Conservation (phyloP, 2,113 vertebrate species). For the Empidonax alnorum region DNA sequence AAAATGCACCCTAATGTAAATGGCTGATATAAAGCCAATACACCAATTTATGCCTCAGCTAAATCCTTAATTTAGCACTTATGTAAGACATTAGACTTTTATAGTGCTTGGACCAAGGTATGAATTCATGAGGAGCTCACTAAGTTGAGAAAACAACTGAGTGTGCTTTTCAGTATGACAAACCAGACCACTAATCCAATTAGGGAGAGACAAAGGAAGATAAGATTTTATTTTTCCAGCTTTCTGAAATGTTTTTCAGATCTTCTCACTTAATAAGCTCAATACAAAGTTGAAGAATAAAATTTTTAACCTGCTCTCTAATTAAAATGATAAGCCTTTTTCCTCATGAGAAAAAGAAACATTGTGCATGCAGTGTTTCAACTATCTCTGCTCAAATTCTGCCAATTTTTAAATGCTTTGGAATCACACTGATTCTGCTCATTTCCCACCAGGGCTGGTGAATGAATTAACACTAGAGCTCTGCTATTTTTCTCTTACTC, state of each 20-base stretch:
- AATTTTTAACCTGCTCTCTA: not conserved
- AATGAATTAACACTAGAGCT: conserved; percentile 15
- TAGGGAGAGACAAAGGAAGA: not conserved
- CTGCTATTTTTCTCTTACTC: not conserved
- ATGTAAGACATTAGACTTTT: conserved; percentile 54
- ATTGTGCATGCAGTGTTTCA: not conserved
- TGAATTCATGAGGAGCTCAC: conserved; percentile 25
- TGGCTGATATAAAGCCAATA: conserved; percentile 52
- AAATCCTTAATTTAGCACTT: conserved; percentile 57
- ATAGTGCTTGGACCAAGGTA: conserved; percentile 35
- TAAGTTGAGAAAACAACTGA: conserved; percentile 52
- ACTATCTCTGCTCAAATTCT: not conserved
- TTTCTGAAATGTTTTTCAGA: conserved; percentile 29
- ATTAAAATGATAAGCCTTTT: not conserved
- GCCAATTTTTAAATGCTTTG: not conserved
- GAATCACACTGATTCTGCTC: not conserved
- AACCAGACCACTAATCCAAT: conserved; percentile 19
- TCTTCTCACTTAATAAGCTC: not conserved
- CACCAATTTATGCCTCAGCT: conserved; percentile 27
- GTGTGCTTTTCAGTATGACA: not conserved
- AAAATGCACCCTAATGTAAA: conserved; percentile 51
- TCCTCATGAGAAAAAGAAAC: not conserved
- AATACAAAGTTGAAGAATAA: not conserved
- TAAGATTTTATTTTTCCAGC: not conserved
- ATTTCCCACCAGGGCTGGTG: not conserved